Conservation (phyloP, 2,113 vertebrate genomes). For the Amblyornis subalaris region DNA sequence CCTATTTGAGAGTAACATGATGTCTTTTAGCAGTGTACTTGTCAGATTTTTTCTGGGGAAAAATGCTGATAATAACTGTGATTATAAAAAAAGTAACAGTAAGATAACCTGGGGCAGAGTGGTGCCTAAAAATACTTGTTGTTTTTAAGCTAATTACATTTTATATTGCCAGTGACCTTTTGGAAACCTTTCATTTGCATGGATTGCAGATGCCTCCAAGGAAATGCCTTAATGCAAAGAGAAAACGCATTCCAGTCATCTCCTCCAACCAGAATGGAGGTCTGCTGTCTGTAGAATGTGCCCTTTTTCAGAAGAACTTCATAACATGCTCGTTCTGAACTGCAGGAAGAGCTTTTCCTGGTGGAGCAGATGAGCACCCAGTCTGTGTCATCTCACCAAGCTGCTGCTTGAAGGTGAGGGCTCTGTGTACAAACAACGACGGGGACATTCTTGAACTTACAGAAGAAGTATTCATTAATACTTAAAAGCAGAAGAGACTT, state of each 20-base stretch:
- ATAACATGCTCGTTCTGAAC: not conserved
- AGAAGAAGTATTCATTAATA: not conserved
- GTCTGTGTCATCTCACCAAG: not conserved
- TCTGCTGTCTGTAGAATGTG: not conserved
- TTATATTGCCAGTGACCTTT: slow-evolving; percentile 34
- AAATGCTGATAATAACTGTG: not conserved
- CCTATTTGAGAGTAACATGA: not conserved
- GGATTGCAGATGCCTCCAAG: not conserved
- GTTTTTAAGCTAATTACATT: slow-evolving; percentile 48
- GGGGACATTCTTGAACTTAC: not conserved
- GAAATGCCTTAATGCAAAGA: slow-evolving; percentile 1
- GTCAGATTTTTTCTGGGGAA: not conserved
- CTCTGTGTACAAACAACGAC: not conserved
- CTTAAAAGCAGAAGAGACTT: not conserved
- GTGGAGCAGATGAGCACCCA: not conserved
- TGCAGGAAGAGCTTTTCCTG: not conserved
- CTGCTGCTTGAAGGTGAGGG: not conserved
- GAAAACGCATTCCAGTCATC: not conserved
- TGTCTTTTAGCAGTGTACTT: not conserved
- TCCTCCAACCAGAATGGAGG: not conserved
- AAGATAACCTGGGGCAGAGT: slow-evolving; percentile 6
- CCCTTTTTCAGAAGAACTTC: not conserved
- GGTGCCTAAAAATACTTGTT: slow-evolving; percentile 43
- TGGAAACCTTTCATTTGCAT: slow-evolving; percentile 31
- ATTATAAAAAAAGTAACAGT: slow-evolving; percentile 1